Base-by-base conservation (phyloP, 2,888 invertebrate genomes). In the Drosophila subsilvestris region DNA sequence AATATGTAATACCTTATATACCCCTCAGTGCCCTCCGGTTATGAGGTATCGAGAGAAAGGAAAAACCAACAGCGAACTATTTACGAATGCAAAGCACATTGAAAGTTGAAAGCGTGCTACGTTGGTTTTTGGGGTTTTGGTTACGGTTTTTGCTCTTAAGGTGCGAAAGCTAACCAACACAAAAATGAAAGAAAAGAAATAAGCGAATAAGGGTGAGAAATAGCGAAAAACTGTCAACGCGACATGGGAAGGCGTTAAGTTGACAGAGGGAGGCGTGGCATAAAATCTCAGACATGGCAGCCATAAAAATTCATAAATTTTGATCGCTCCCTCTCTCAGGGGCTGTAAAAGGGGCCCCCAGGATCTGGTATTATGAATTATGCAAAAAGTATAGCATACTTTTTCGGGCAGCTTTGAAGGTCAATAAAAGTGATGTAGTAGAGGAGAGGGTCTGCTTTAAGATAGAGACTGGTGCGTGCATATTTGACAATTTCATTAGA, bases 41-140 rank as follows among this genome's bases (percentile, higher is more conserved):
- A 37, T 37, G 7, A n/a, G 37, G 37, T 37, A 7, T 37, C 37
- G n/a, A 14, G n/a, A 29, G 17, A 14, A 49, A 47, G 45, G 27
- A 27, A 55, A 49, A 25, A 56, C 56, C 62, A 71, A 67, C 57
- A 58, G 17, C 63, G 67, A 73, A 86, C 88, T 88, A 86, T 88
- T 88, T 88, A 88, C 78, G 86, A 85, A 88, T 89, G 88, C 89
- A 88, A 86, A 88, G 86, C 88, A 89, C 88, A 89, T 86, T 89
- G 81, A 83, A 81, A 81, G 76, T 73, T 79, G 72, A 74, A 79
- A 84, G 79, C 84, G 79, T 79, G 65, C 79, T 66, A 49, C 61
- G 84, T 65, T 62, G 79, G 57, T 55, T 68, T 55, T 69, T 71
- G 37, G 53, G 45, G 44, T 62, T 50, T 53, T n/a, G 60, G 63